Percentiles rank a stretch among this genome's conserved stretches.
Evolutionary conservation across 2,797 vertebrate species (phyloP).

Genomic region (Oreortyx pictus): DNA sequence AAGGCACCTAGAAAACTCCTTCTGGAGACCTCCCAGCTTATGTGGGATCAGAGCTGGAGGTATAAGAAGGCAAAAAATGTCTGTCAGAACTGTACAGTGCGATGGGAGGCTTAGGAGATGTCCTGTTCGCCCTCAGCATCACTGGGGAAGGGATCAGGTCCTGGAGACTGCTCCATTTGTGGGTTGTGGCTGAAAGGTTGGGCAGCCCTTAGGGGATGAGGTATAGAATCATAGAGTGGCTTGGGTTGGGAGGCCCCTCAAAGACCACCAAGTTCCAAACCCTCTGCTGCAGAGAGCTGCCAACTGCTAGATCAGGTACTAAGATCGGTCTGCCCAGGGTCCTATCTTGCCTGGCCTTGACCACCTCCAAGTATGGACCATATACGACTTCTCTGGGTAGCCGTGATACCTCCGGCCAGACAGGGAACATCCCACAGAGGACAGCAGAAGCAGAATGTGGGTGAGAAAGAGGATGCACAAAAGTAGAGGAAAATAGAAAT

Average conservation of each 20-base stretch:
- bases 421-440: accelerated
- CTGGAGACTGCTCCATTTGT: background rate
- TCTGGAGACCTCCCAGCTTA: background rate
- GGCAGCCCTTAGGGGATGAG: background rate
- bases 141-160: background rate
- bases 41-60: background rate
- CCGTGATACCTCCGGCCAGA: background rate
- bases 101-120: accelerated
- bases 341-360: too few species aligned
- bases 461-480: background rate
- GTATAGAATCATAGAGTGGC: background rate
- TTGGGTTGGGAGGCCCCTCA: too few species aligned
- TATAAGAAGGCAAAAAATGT: background rate
- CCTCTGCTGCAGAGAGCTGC: too few species aligned
- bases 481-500: background rate
- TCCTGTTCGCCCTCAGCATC: accelerated
- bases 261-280: too few species aligned
- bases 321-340: too few species aligned
- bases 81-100: background rate
- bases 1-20: background rate
- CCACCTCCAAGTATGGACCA: too few species aligned
- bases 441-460: background rate
- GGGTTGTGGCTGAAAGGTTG: background rate
- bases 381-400: too few species aligned
- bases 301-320: too few species aligned